These are phyloP conservation scores for Drosophila lacteicornis DNA, from an alignment of 1,140 invertebrate genomes.

Conservation along the genomic window DNA sequence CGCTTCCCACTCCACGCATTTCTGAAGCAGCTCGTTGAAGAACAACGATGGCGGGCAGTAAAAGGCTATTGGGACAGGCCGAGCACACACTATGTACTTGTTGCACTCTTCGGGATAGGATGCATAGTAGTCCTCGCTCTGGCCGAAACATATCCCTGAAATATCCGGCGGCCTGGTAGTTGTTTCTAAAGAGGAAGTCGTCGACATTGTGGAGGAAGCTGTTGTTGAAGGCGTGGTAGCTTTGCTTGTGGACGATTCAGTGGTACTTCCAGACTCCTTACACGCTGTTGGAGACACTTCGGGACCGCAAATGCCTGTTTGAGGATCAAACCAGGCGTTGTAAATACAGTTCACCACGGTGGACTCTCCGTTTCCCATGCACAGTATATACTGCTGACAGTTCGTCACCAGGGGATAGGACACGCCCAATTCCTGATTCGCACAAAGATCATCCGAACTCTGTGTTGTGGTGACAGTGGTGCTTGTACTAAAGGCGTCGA, in stretches of 20 bases:
- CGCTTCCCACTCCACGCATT: conserved; percentile 47
- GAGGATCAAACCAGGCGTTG: conserved; percentile 62
- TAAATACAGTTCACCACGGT: conserved; percentile 57
- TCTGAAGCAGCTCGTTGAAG: conserved; percentile 52
- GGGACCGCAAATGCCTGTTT: conserved; percentile 54
- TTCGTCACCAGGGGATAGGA: conserved; percentile 52
- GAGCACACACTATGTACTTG: conserved; percentile 62
- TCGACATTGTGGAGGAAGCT: background rate
- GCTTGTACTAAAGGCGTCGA: conserved; percentile 14
- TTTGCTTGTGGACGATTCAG: conserved; percentile 9
- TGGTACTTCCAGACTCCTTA: conserved; percentile 3
- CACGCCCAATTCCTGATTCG: conserved; percentile 33
- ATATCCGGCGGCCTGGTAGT: conserved; percentile 10
- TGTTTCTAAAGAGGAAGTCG: conserved; percentile 2
- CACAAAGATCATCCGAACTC: conserved; percentile 36
- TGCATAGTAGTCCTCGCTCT: conserved; percentile 39
- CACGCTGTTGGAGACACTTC: conserved; percentile 64
- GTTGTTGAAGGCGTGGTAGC: conserved; percentile 4
- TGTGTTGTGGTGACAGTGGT: conserved; percentile 17
- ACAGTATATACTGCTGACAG: conserved; percentile 64
- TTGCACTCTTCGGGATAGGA: conserved; percentile 65
- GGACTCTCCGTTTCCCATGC: conserved; percentile 52
- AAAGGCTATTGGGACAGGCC: conserved; percentile 68
- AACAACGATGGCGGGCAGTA: conserved; percentile 52
- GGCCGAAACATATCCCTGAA: conserved; percentile 32